Percentiles rank a stretch among this genome's conserved stretches.
phyloP scores from a whole-genome alignment of 2,797 vertebrate species.

The Molossus molossus region DNA sequence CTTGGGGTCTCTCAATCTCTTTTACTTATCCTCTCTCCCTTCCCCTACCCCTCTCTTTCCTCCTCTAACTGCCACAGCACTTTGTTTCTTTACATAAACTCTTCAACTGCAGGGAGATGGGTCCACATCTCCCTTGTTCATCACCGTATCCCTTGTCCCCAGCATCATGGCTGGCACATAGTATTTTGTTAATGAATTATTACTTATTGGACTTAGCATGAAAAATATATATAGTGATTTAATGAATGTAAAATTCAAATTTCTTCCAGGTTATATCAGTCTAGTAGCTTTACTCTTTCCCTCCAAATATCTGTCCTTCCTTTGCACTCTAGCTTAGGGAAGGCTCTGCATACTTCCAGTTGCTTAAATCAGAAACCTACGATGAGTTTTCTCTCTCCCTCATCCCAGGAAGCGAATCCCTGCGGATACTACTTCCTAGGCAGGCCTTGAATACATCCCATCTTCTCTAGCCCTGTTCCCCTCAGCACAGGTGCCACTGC shows the following conservation, averaged over 20 bases:
- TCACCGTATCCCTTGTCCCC: not conserved
- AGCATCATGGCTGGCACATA: not conserved
- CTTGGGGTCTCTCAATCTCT: not conserved
- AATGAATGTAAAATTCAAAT: conserved; percentile 4
- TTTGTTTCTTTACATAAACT: conserved; percentile 11
- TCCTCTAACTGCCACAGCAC: not conserved
- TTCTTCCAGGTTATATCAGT: not conserved
- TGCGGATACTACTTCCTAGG: not conserved
- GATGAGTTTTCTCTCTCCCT: not conserved
- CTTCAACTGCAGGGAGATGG: not conserved
- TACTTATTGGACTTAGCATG: not conserved
- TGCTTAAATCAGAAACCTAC: not conserved
- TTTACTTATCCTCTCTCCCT: too few relatives aligned
- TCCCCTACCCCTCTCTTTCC: not conserved
- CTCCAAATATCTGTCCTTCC: not conserved
- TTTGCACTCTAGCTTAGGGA: not conserved
- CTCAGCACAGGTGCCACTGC: not conserved
- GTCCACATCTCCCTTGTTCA: not conserved
- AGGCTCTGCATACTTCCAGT: not conserved
- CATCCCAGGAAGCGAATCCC: not conserved
- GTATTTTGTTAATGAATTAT: not conserved
- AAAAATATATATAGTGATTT: not conserved
- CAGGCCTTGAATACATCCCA: not conserved
- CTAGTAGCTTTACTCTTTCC: not conserved
- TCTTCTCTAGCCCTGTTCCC: not conserved